These are phyloP conservation scores for Cyrtodaria siliqua DNA, from an alignment of 2,888 invertebrate species.

Conservation along the genomic window DNA sequence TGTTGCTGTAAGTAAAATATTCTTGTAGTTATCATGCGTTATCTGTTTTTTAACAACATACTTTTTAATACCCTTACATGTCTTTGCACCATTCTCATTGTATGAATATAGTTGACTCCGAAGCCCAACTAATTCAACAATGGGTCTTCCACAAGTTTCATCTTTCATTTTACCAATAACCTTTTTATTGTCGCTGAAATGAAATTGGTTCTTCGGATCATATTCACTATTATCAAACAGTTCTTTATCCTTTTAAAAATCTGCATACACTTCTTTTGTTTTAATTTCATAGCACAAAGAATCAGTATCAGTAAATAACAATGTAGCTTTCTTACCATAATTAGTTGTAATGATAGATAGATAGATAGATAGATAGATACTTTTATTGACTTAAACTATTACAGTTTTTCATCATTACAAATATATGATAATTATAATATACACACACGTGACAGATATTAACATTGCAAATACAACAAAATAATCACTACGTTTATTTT, in stretches of 20 bases:
- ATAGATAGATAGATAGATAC: too few relatives aligned
- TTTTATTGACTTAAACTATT: too few relatives aligned
- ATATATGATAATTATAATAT: too few relatives aligned
- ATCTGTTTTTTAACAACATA: too few relatives aligned
- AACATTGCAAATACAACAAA: too few relatives aligned
- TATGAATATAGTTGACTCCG: conserved; percentile 26
- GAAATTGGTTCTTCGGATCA: background rate
- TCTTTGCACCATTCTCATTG: conserved; percentile 13
- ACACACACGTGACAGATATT: too few relatives aligned
- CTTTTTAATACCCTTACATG: too few relatives aligned
- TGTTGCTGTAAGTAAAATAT: too few relatives aligned
- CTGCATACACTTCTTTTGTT: conserved; percentile 11
- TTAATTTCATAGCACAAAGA: conserved; percentile 19
- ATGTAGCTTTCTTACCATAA: conserved; percentile 7
- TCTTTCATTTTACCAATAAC: conserved; percentile 28
- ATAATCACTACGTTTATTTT: too few relatives aligned
- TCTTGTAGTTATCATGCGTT: too few relatives aligned
- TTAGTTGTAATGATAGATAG: conserved; percentile 11
- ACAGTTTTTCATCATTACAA: too few relatives aligned
- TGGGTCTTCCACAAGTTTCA: conserved; percentile 22
- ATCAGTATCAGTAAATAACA: conserved; percentile 30
- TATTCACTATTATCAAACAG: conserved; percentile 26
- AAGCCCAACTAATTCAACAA: conserved; percentile 25
- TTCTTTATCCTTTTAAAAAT: conserved; percentile 15
- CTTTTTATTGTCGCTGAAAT: background rate